Evolutionary conservation across 2,797 vertebrate genomes (phyloP), one percentile per base, ranked within the genome.

Genomic region (Rhadinocentrus ornatus): DNA sequence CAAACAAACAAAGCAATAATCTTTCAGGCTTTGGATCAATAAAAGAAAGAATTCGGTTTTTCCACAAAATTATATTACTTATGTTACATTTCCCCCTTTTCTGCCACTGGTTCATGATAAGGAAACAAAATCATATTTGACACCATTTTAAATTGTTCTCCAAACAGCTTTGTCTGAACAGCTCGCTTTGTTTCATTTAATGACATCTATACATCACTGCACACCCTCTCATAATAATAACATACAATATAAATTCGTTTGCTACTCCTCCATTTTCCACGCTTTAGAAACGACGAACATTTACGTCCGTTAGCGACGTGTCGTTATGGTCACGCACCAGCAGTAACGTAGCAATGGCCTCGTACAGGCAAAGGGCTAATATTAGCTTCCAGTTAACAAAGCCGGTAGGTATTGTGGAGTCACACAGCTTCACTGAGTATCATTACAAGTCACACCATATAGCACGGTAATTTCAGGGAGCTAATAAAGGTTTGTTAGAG

Each of bases 401-500:
- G 39, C 26, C 39, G 27, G 37, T 7, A 6, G 22, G 4, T 26
- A 8, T 8, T 16, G 52, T 16, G 22, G 2, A 16, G 12, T 7
- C 52, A 54, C 10, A n/a, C 60, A 15, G 10, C 44, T 31, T 5
- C 9, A 16, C 18, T 1, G 18, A n/a, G 6, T 6, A 11, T 3
- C 4, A 12, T 11, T 46, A 11, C 16, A 62, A 22, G 39, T 18
- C 20, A 1, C 0, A 3, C 10, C 0, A 22, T 11, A 29, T 2
- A 32, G 1, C 24, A 27, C 0, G 0, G 16, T 2, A 18, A 9
- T 6, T 13, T 3, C 4, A 3, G n/a, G 6, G 1, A 1, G 10
- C 16, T 32, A 13, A 1, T 0, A 1, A 3, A 3, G 0, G 12
- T 31, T 26, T 48, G 2, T 6, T 0, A 0, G 0, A 0, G 3